phyloP scores from a whole-genome alignment of 2,888 invertebrate genomes.

The Ormyrus labotus region DNA sequence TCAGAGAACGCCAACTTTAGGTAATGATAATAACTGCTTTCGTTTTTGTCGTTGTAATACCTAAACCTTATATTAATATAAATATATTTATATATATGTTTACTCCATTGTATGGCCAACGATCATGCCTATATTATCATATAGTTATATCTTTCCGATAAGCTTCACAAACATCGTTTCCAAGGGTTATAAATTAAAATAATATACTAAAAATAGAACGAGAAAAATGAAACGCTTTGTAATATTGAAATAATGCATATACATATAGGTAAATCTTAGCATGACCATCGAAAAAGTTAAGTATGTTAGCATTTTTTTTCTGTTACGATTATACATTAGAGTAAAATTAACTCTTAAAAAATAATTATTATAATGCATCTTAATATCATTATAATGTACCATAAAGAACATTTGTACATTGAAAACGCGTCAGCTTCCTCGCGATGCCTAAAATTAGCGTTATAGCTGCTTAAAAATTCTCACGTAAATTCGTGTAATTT shows the following conservation, averaged over 20 bases:
- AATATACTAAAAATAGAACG: neutral
- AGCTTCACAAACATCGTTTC: constrained; percentile 62
- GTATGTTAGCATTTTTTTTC: constrained; percentile 58
- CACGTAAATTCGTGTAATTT: constrained; percentile 50
- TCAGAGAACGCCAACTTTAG: constrained; percentile 67
- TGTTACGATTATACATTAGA: constrained; percentile 60
- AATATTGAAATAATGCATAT: constrained; percentile 19
- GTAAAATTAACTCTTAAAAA: constrained; percentile 59
- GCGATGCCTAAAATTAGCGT: constrained; percentile 33
- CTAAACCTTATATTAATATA: constrained; percentile 61
- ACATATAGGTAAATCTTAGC: constrained; percentile 51
- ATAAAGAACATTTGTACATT: constrained; percentile 68
- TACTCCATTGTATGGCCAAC: constrained; percentile 75
- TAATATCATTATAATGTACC: constrained; percentile 63
- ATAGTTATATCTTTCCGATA: constrained; percentile 62
- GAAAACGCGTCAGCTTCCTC: constrained; percentile 51
- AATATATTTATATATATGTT: constrained; percentile 65
- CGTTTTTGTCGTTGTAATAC: constrained; percentile 58
- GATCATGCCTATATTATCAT: constrained; percentile 72
- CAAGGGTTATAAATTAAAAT: constrained; percentile 10
- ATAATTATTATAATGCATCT: constrained; percentile 58
- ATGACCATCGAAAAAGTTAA: constrained; percentile 64
- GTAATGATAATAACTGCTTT: constrained; percentile 54
- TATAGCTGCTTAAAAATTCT: constrained; percentile 34
- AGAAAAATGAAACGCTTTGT: neutral